A percentile compares a stretch with the other conserved stretches of the same genome.
Evolutionary conservation across 2,888 invertebrate species (phyloP).

Genomic region (Eutolmus rufibarbis): DNA sequence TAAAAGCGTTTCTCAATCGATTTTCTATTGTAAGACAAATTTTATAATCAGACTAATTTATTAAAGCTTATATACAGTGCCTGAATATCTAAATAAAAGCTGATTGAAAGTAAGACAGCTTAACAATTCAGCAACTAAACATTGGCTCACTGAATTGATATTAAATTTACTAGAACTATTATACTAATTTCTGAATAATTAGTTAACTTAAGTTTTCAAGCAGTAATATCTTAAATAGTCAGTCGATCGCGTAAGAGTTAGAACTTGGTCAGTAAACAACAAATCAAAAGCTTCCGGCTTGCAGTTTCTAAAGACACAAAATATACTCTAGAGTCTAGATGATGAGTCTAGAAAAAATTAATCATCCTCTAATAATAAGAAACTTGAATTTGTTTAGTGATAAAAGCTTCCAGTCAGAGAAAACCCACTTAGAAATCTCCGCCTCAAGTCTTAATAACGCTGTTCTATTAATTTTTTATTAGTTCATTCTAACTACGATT

Average conservation of each 20-base stretch:
- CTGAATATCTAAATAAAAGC: no score
- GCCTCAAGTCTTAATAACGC: neutral
- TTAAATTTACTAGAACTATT: neutral
- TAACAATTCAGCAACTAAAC: neutral
- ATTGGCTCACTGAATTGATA: neutral
- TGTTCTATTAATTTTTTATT: no score
- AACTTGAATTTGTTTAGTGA: neutral
- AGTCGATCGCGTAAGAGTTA: neutral
- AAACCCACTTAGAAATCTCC: neutral
- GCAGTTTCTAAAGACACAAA: neutral
- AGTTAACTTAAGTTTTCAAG: no score
- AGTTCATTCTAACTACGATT: neutral
- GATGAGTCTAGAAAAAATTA: neutral
- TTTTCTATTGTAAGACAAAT: neutral
- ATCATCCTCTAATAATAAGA: neutral
- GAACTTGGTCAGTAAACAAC: no score
- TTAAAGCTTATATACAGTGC: no score
- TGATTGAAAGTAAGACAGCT: no score
- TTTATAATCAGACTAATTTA: no score
- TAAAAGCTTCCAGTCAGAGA: neutral
- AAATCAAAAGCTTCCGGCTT: neutral
- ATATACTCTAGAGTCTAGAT: neutral
- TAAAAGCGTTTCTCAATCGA: no score
- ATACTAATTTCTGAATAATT: neutral
- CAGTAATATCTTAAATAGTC: no score